Percentiles rank a stretch among this genome's conserved stretches.
These are phyloP conservation scores for Ennomos erosarius DNA, from an alignment of 2,888 invertebrate species.

Conservation along the genomic window DNA sequence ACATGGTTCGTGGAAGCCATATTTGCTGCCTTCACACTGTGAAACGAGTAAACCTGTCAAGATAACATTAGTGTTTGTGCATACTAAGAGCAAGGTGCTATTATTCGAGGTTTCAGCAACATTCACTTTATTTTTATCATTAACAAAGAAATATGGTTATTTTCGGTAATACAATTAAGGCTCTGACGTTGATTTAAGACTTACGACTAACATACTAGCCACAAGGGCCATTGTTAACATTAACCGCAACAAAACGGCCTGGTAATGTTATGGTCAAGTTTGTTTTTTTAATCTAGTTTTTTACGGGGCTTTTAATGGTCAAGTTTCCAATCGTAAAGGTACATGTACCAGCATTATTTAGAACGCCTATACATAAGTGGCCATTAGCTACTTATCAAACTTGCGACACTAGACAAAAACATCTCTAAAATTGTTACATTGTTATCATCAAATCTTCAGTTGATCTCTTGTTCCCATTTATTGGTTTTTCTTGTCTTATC, in stretches of 20 bases:
- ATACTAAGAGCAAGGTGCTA: slow-evolving; percentile 57
- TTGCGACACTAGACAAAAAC: slow-evolving; percentile 12
- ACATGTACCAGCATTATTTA: slow-evolving; percentile 31
- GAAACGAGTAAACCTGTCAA: slow-evolving; percentile 77
- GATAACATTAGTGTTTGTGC: slow-evolving; percentile 75
- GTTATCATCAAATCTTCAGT: slow-evolving; percentile 9
- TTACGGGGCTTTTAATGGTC: too few species aligned
- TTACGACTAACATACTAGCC: background rate
- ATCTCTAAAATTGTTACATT: background rate
- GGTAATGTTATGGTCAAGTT: too few species aligned
- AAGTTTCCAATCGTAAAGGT: slow-evolving; percentile 1
- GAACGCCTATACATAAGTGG: slow-evolving; percentile 38
- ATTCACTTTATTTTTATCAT: slow-evolving; percentile 15
- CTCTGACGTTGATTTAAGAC: background rate
- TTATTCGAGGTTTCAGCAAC: slow-evolving; percentile 56
- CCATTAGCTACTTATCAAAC: slow-evolving; percentile 28
- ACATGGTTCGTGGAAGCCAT: slow-evolving; percentile 68
- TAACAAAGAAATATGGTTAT: slow-evolving; percentile 7
- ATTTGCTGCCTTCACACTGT: slow-evolving; percentile 63
- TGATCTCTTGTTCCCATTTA: slow-evolving; percentile 10
- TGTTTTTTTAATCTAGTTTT: too few species aligned
- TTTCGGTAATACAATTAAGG: background rate
- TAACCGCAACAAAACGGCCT: slow-evolving; percentile 1
- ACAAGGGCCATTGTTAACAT: slow-evolving; percentile 1
- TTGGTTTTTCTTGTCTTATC: slow-evolving; percentile 25